Evolutionary conservation across 2,113 vertebrate genomes (phyloP).

Genomic region (Pyxicephalus adspersus): DNA sequence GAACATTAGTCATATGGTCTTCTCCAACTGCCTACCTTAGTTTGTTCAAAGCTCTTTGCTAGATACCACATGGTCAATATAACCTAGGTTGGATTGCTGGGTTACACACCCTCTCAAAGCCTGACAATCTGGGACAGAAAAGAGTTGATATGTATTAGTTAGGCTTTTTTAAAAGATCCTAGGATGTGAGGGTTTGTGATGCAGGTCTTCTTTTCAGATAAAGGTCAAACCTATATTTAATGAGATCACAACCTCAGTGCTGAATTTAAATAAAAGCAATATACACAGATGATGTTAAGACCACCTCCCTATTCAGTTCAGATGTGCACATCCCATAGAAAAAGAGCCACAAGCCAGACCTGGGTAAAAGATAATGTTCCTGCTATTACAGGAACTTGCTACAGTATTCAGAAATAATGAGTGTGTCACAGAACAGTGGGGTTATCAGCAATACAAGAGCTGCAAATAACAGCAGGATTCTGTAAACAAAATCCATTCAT

Average conservation of each 20-base stretch:
- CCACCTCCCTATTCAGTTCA: not conserved
- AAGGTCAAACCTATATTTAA: constrained; percentile 26
- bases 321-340: not conserved
- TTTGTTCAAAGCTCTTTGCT: too few species aligned
- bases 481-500: constrained; percentile 46
- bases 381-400: constrained; percentile 16
- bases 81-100: too few species aligned
- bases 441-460: constrained; percentile 40
- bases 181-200: not conserved
- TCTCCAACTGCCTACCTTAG: too few species aligned
- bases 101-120: not conserved
- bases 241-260: constrained; percentile 18
- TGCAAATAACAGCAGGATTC: constrained; percentile 4
- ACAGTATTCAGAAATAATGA: constrained; percentile 37
- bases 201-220: constrained; percentile 9
- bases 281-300: constrained; percentile 1
- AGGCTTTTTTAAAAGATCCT: not conserved
- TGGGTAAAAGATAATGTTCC: constrained; percentile 8
- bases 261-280: constrained; percentile 41
- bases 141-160: not conserved
- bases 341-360: not conserved
- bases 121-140: not conserved
- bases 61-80: too few species aligned
- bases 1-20: too few species aligned
- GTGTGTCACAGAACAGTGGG: constrained; percentile 30